phyloP scores from a whole-genome alignment of 2,797 vertebrate species.

The Typhlichthys subterraneus region DNA sequence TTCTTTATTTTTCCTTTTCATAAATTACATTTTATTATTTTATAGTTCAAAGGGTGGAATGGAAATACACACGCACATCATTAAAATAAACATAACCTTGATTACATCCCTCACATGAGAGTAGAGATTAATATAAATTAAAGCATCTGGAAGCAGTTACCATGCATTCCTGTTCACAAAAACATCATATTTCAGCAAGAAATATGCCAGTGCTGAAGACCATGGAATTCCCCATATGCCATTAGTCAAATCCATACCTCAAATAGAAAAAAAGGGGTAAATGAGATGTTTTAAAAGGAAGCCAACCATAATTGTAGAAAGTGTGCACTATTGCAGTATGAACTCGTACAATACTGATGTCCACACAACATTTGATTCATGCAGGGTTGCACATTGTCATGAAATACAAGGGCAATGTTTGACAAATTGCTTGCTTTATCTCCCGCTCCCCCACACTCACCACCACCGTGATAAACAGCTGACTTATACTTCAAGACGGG shows the following conservation, averaged over 20 bases:
- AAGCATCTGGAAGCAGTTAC: constrained; percentile 75
- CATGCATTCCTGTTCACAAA: constrained; percentile 60
- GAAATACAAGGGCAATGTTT: constrained; percentile 37
- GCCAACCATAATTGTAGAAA: constrained; percentile 16
- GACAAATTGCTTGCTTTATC: constrained; percentile 62
- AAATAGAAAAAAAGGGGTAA: constrained; percentile 6
- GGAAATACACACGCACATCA: constrained; percentile 9
- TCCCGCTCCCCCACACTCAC: constrained; percentile 54
- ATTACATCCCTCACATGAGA: constrained; percentile 28
- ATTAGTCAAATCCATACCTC: constrained; percentile 61
- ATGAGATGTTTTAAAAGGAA: constrained; percentile 7
- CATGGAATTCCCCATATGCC: constrained; percentile 55
- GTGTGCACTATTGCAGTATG: too few species aligned
- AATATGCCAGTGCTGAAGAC: constrained; percentile 49
- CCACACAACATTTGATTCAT: constrained; percentile 28
- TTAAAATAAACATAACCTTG: constrained; percentile 16
- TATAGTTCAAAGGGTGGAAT: constrained; percentile 20
- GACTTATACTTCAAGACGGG: constrained; percentile 39
- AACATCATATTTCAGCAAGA: constrained; percentile 59
- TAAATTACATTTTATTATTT: not conserved
- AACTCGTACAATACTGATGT: constrained; percentile 27
- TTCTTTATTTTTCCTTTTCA: not conserved
- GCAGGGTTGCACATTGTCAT: constrained; percentile 23
- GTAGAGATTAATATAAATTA: constrained; percentile 29
- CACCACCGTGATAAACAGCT: constrained; percentile 59